Conservation (phyloP, 2,888 invertebrate species). For the Hipparchia semele region DNA sequence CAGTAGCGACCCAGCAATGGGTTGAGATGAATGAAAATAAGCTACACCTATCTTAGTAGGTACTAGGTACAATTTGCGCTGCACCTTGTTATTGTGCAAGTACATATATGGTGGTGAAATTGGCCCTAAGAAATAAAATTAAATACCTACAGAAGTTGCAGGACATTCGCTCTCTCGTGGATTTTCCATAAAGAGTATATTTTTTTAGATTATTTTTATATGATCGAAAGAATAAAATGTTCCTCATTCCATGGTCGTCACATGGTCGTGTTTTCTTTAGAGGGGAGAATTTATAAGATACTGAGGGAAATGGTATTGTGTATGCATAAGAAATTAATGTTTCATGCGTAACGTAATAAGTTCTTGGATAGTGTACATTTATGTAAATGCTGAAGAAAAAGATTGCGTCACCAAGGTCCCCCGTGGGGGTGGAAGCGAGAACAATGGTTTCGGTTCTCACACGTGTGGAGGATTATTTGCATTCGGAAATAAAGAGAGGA, state of each 20-base stretch:
- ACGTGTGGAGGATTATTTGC: slow-evolving; percentile 85
- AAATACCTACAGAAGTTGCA: too few relatives aligned
- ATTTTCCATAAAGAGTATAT: too few relatives aligned
- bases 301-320: slow-evolving; percentile 9
- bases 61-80: too few relatives aligned
- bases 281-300: slow-evolving; percentile 9
- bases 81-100: too few relatives aligned
- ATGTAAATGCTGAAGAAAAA: slow-evolving; percentile 79
- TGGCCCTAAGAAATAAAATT: too few relatives aligned
- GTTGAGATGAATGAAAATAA: too few relatives aligned
- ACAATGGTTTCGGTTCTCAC: slow-evolving; percentile 84
- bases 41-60: too few relatives aligned
- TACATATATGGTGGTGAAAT: too few relatives aligned
- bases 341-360: slow-evolving; percentile 49
- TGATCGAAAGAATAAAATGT: not conserved
- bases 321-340: slow-evolving; percentile 34
- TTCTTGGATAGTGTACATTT: slow-evolving; percentile 65
- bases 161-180: too few relatives aligned
- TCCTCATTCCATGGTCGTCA: not conserved
- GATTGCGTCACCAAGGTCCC: slow-evolving; percentile 82
- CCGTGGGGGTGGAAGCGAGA: slow-evolving; percentile 76
- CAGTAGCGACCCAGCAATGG: too few relatives aligned
- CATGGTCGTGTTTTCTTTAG: not conserved
- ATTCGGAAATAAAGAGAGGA: slow-evolving; percentile 84
- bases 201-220: not conserved